phyloP scores from a whole-genome alignment of 2,888 invertebrate species.

The Oconnorella tubifera region DNA sequence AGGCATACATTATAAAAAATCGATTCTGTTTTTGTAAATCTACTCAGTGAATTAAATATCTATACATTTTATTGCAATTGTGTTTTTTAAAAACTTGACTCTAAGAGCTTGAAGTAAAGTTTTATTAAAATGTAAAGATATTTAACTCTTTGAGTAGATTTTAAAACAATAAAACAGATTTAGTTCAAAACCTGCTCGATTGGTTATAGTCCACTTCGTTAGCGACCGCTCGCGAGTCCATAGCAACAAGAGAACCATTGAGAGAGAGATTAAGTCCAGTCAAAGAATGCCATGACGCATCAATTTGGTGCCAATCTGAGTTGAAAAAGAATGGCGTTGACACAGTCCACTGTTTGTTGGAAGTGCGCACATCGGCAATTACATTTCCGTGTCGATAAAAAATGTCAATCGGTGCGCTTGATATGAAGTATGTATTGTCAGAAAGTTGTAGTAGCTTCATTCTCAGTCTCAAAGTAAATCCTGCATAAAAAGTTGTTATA shows the following conservation, averaged over 20 bases:
- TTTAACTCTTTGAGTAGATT: no score
- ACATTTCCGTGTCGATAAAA: conserved; percentile 47
- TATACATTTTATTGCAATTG: no score
- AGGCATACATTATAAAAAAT: no score
- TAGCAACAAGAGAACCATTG: conserved; percentile 36
- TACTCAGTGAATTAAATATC: no score
- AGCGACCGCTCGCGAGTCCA: conserved; percentile 6
- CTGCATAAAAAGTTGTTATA: background rate
- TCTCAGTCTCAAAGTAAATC: conserved; percentile 47
- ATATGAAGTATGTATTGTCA: conserved; percentile 47
- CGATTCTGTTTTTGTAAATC: no score
- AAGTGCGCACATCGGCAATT: conserved; percentile 43
- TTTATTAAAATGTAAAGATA: no score
- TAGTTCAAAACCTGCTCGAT: background rate
- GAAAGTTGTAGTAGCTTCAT: conserved; percentile 41
- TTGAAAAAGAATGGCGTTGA: conserved; percentile 19
- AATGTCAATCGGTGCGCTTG: conserved; percentile 47
- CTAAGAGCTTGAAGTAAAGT: no score
- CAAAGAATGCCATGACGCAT: conserved; percentile 47
- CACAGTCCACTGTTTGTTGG: conserved; percentile 30
- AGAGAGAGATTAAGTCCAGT: conserved; percentile 46
- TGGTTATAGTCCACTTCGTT: conserved; percentile 21
- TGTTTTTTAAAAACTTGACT: no score
- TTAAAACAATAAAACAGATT: no score
- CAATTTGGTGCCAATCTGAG: conserved; percentile 40